Evolutionary conservation across 2,113 vertebrate genomes (phyloP).

Genomic region (Hydropotes inermis): DNA sequence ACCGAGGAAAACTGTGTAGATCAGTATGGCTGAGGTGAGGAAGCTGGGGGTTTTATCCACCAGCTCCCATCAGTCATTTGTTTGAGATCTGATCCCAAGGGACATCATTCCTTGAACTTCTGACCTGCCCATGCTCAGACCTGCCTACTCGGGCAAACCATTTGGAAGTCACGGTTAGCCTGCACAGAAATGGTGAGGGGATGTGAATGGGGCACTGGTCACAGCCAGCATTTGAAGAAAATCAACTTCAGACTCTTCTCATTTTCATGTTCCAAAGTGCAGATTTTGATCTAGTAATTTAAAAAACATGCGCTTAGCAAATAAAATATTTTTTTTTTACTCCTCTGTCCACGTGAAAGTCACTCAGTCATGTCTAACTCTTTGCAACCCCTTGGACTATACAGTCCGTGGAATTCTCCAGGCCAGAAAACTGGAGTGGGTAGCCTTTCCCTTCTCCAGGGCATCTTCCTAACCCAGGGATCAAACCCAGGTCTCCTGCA

Average conservation of each 20-base stretch:
- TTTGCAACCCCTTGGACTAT: neutral
- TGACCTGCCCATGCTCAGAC: neutral
- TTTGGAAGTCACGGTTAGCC: neutral
- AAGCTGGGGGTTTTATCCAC: neutral
- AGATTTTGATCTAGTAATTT: neutral
- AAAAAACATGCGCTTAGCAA: constrained; percentile 25
- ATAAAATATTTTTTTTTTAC: constrained; percentile 22
- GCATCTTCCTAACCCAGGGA: neutral
- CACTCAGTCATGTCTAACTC: neutral
- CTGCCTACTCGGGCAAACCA: neutral
- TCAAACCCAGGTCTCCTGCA: neutral
- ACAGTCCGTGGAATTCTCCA: neutral
- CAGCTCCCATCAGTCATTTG: constrained; percentile 10
- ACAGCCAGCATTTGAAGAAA: neutral
- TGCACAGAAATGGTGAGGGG: neutral
- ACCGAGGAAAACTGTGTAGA: neutral
- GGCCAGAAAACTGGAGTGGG: neutral
- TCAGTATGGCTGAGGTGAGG: neutral
- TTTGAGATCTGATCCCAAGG: neutral
- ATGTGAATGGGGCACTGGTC: neutral
- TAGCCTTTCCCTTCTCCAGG: neutral
- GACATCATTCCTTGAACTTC: neutral
- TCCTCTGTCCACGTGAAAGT: neutral
- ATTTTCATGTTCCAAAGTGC: neutral
- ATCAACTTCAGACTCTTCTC: neutral